phyloP scores from a whole-genome alignment of 1,140 invertebrate genomes.

The Drosophila pseudoobscura region DNA sequence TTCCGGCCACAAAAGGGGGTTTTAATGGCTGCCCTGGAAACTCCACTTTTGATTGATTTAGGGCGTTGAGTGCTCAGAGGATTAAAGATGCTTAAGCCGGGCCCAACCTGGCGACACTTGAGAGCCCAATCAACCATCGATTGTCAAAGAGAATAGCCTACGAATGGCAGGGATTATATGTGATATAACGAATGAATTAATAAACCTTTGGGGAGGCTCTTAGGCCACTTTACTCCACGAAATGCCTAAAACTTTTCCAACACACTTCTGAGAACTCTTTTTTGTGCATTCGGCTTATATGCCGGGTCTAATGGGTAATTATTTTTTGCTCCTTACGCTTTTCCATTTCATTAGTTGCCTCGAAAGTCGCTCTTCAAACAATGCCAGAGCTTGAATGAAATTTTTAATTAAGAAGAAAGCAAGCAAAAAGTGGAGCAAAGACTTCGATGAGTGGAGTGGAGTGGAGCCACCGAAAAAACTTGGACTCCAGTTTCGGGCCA shows the following conservation, averaged over 20 bases:
- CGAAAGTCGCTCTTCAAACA: not conserved
- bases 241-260: not conserved
- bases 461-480: slow-evolving; percentile 27
- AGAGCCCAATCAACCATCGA: too few relatives aligned
- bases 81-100: too few relatives aligned
- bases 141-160: too few relatives aligned
- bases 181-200: too few relatives aligned
- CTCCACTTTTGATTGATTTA: too few relatives aligned
- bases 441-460: slow-evolving; percentile 29
- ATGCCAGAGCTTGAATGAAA: slow-evolving; percentile 31
- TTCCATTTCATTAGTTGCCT: slow-evolving; percentile 52
- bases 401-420: slow-evolving; percentile 62
- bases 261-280: slow-evolving; percentile 2
- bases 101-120: too few relatives aligned
- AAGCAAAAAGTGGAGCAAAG: slow-evolving; percentile 24
- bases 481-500: slow-evolving; percentile 16
- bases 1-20: slow-evolving; percentile 28
- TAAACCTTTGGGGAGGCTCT: too few relatives aligned
- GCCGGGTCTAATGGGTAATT: slow-evolving; percentile 12
- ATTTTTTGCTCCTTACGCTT: slow-evolving; percentile 34
- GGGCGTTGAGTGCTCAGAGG: too few relatives aligned
- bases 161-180: too few relatives aligned
- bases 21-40: slow-evolving; percentile 11
- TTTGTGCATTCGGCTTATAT: slow-evolving; percentile 29
- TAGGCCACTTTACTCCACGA: too few relatives aligned